Conservation (phyloP, 2,888 invertebrate species). For the Perithous albicinctus region DNA sequence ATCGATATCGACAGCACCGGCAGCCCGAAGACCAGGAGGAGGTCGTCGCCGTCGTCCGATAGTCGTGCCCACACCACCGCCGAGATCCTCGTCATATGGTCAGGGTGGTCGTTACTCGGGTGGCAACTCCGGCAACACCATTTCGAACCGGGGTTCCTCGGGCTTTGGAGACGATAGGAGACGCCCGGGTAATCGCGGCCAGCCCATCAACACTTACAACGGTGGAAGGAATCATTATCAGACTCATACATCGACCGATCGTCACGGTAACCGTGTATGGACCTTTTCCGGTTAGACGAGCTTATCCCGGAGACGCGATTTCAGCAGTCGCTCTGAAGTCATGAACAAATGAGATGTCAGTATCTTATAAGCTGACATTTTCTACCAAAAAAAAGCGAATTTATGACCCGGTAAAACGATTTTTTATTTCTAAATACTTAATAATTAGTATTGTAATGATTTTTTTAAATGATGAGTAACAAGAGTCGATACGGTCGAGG, state of each 20-base stretch:
- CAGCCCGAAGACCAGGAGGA: slow-evolving; percentile 67
- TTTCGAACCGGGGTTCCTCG: slow-evolving; percentile 77
- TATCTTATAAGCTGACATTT: no score
- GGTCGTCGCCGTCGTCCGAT: slow-evolving; percentile 64
- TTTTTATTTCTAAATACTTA: neutral
- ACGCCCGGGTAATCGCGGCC: slow-evolving; percentile 45
- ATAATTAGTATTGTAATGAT: neutral
- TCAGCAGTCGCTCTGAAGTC: neutral
- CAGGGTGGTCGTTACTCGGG: slow-evolving; percentile 59
- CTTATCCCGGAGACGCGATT: neutral
- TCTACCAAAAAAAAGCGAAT: neutral
- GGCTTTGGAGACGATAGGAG: slow-evolving; percentile 53
- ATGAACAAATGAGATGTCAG: neutral
- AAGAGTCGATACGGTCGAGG: neutral
- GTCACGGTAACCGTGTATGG: slow-evolving; percentile 80
- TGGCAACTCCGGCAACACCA: slow-evolving; percentile 64
- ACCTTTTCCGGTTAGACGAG: slow-evolving; percentile 78
- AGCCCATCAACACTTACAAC: slow-evolving; percentile 67
- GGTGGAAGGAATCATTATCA: slow-evolving; percentile 73
- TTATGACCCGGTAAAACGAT: neutral
- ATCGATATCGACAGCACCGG: slow-evolving; percentile 72
- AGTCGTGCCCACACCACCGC: slow-evolving; percentile 75
- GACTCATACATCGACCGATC: slow-evolving; percentile 77
- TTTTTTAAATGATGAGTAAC: slow-evolving; percentile 11
- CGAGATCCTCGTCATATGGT: slow-evolving; percentile 75